These are phyloP conservation scores for Copsychus sechellarum DNA, from an alignment of 2,113 vertebrate species.

Conservation along the genomic window DNA sequence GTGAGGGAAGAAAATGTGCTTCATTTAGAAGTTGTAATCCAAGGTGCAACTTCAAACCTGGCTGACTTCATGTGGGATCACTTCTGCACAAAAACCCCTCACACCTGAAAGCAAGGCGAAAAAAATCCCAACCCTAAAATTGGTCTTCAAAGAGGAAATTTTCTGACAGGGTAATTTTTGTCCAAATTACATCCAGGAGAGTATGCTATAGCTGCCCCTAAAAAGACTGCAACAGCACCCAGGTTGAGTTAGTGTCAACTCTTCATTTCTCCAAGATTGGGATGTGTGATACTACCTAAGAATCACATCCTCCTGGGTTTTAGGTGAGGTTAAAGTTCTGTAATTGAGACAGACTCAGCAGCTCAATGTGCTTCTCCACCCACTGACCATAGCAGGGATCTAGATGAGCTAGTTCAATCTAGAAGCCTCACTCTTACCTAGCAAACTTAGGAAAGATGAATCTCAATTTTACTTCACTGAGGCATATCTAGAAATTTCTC, in stretches of 20 bases:
- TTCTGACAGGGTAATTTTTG: background rate
- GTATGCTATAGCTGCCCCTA: background rate
- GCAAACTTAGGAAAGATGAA: background rate
- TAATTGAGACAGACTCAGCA: background rate
- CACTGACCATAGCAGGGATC: rapidly evolving
- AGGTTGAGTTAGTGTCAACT: background rate
- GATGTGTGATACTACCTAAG: background rate
- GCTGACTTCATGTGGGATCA: background rate
- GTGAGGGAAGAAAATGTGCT: rapidly evolving
- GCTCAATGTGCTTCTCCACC: background rate
- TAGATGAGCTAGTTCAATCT: background rate
- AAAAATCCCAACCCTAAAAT: background rate
- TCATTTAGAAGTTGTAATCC: background rate
- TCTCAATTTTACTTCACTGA: background rate
- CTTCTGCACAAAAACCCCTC: background rate
- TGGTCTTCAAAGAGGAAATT: background rate
- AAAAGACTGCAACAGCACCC: background rate
- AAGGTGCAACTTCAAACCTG: background rate
- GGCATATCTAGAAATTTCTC: background rate
- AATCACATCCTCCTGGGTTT: background rate
- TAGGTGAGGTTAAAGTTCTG: background rate
- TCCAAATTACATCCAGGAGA: background rate
- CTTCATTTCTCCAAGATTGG: background rate
- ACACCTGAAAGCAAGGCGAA: background rate
- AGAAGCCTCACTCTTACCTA: background rate